Base-by-base conservation (phyloP, 2,113 vertebrate genomes). In the Stegastes partitus region DNA sequence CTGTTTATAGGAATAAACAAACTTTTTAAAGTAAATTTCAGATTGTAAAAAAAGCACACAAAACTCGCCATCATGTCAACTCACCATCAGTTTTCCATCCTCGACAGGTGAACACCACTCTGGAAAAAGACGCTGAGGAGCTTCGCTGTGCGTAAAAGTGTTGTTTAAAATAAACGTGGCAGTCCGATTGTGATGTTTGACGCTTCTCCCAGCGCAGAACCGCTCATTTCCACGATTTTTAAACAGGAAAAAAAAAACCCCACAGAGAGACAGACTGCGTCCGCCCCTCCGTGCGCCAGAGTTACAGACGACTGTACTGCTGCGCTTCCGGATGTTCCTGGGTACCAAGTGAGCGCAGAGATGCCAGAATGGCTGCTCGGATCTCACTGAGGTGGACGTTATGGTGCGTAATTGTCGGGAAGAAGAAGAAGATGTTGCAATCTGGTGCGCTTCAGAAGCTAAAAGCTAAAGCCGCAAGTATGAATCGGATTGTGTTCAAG, bases 61-160 rank as follows among this genome's bases (percentile, higher is more conserved):
- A 51, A 51, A 37, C 4, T 65, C 21, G 14, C 19, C 0, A 19
- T 68, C n/a, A 5, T 50, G 49, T 25, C 18, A 31, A 92, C 92
- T 91, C 62, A 92, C 92, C 89, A 75, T 90, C 77, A 89, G 82
- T 89, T 84, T 83, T 21, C 70, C 81, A 86, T 85, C 68, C 58
- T 79, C 31, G 63, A 42, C 74, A 79, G 34, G 53, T 76, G 74
- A 75, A 61, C 31, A 14, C 12, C 14, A 59, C 42, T 44, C 11
- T 31, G 23, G 8, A 39, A 74, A 83, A 45, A 11, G 2, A 3
- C 25, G 39, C 63, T 9, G n/a, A 62, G 31, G 23, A 55, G n/a
- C 61, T 84, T 71, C 11, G 31, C 22, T 12, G 18, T n/a, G 23
- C 1, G 26, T 3, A 75, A 59, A 79, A 62, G 31, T 14, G 34